phyloP scores from a whole-genome alignment of 2,797 vertebrate genomes.

The Chrysolophus pictus region DNA sequence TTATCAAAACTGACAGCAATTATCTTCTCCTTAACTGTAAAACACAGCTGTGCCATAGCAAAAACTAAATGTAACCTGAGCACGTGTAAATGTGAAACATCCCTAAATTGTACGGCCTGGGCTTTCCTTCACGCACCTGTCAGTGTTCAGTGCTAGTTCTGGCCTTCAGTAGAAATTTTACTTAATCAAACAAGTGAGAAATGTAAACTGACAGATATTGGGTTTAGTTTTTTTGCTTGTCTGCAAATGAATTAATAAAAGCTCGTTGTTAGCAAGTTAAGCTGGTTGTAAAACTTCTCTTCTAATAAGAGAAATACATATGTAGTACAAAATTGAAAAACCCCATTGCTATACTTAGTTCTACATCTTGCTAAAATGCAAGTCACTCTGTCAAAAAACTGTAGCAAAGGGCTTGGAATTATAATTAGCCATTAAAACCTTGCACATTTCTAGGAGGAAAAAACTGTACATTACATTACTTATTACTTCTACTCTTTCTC shows the following conservation, averaged over 20 bases:
- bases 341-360: neutral
- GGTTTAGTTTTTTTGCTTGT: neutral
- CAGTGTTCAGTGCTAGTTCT: neutral
- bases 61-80: neutral
- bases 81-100: neutral
- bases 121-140: neutral
- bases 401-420: neutral
- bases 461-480: neutral
- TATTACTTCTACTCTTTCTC: slow-evolving; percentile 20
- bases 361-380: neutral
- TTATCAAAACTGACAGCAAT: neutral
- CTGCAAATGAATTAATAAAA: neutral
- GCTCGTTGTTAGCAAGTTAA: neutral
- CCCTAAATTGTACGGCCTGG: neutral
- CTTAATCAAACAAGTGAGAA: neutral
- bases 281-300: neutral
- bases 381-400: neutral
- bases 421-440: slow-evolving; percentile 33
- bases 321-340: neutral
- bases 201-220: neutral
- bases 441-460: neutral
- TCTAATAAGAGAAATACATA: neutral
- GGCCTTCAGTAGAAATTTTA: neutral
- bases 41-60: neutral
- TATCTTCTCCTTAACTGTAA: neutral